Base-by-base conservation (phyloP, 2,113 vertebrate species). In the Bostrychus sinensis region DNA sequence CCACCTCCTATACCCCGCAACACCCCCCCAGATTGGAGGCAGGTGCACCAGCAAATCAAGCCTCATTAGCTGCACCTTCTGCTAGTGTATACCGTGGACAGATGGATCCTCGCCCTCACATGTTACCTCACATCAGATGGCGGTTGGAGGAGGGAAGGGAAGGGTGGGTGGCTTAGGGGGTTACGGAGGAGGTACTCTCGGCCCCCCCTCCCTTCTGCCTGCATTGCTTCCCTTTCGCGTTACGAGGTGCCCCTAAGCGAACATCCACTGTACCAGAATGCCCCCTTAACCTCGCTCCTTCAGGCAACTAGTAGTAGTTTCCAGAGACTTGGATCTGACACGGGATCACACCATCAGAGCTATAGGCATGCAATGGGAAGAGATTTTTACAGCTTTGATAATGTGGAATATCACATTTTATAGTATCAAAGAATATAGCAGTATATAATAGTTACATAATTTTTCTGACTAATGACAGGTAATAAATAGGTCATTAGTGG, bases 11-110 rank as follows among this genome's bases (percentile, higher is more conserved):
- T 50, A 73, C 75, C n/a, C n/a, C n/a, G n/a, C n/a, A n/a, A n/a
- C 68, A 72, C 66, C 68, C 85, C 67, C 83, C 81, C 88, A 91
- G 88, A 91, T 90, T 90, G 87, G 91, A 89, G 91, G 89, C 92
- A 93, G 92, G 92, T 92, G 92, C 91, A 87, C 88, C 82, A 85
- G 88, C 88, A 88, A 92, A 93, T 92, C 92, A 92, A 89, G 89
- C 89, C 92, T 92, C 91, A 92, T 92, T 92, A 93, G 90, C 88
- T 81, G 90, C 83, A 91, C 91, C 91, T 92, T 93, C 91, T 93
- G 92, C 91, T 90, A 83, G 87, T 81, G 67, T 86, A 84, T 78
- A 89, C 86, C 80, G 77, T 74, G 78, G 89, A 91, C 92, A 92
- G 91, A 93, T 92, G 92, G 91, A 89, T 84, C 83, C 89, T 88